Evolutionary conservation across 2,888 invertebrate species (phyloP).

Genomic region (Gandaritis pyraliata): DNA sequence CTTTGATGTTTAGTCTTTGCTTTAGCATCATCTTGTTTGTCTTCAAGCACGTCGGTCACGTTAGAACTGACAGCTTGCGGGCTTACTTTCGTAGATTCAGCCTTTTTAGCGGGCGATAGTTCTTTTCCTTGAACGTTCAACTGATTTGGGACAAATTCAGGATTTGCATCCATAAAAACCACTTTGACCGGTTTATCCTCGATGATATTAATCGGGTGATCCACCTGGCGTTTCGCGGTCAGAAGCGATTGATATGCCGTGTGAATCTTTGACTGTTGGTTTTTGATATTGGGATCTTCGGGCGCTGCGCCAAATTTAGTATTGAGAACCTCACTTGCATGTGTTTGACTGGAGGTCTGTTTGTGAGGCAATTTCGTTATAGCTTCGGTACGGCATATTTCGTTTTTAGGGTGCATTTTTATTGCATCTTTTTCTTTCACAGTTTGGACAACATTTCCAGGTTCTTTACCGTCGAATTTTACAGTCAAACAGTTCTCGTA

Average conservation of each 20-base stretch:
- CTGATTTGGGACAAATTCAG: conserved; percentile 59
- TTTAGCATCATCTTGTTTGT: conserved; percentile 66
- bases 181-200: conserved; percentile 80
- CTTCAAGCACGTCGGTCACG: conserved; percentile 56
- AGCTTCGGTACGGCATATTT: conserved; percentile 55
- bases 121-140: conserved; percentile 72
- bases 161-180: conserved; percentile 66
- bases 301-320: conserved; percentile 45
- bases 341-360: conserved; percentile 51
- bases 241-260: conserved; percentile 73
- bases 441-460: conserved; percentile 65
- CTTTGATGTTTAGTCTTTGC: conserved; percentile 76
- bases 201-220: conserved; percentile 70
- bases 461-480: conserved; percentile 65
- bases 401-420: conserved; percentile 61
- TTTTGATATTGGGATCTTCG: conserved; percentile 62
- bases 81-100: conserved; percentile 48
- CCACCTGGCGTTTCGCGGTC: conserved; percentile 69
- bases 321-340: conserved; percentile 51
- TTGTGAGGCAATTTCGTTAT: conserved; percentile 61
- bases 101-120: conserved; percentile 64
- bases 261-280: conserved; percentile 72
- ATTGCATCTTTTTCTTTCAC: conserved; percentile 63
- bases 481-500: conserved; percentile 74
- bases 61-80: conserved; percentile 68